Conservation (phyloP, 1,140 invertebrate genomes). For the Goniozus legneri region DNA sequence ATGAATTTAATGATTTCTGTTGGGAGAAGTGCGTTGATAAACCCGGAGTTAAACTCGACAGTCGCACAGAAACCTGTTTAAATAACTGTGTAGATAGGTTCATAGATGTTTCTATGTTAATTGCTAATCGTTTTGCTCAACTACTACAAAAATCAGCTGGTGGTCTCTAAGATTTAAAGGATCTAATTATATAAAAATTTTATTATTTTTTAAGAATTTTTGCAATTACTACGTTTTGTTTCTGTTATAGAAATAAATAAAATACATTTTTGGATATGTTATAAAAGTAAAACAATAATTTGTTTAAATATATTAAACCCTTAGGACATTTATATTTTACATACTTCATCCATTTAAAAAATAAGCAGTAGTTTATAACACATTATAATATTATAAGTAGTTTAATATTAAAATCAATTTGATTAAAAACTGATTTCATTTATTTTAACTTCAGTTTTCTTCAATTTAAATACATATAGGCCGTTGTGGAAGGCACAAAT, state of each 20-base stretch:
- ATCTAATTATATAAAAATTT: neutral
- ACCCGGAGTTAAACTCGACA: slow-evolving; percentile 80
- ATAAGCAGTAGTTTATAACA: slow-evolving; percentile 9
- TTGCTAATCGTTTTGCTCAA: slow-evolving; percentile 83
- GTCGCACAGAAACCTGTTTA: slow-evolving; percentile 84
- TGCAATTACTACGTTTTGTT: neutral
- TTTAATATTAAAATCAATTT: too few species aligned
- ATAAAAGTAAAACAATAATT: too few species aligned
- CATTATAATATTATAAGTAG: slow-evolving; percentile 7
- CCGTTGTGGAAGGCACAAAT: slow-evolving; percentile 86
- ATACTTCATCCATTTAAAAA: too few species aligned
- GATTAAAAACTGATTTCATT: neutral
- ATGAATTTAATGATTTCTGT: slow-evolving; percentile 88
- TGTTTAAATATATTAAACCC: too few species aligned
- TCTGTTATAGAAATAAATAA: too few species aligned
- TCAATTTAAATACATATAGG: slow-evolving; percentile 54
- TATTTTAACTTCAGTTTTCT: neutral
- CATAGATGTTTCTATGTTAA: slow-evolving; percentile 83
- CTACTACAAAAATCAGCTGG: slow-evolving; percentile 65
- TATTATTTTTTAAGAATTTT: neutral
- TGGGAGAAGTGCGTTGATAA: slow-evolving; percentile 95
- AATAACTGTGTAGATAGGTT: slow-evolving; percentile 93
- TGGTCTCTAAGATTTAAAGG: slow-evolving; percentile 23
- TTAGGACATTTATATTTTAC: too few species aligned
- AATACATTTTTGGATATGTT: too few species aligned